Conservation (phyloP, 35 echinoderm and acorn worm species). For the Hemicentrotus pulcherrimus region DNA sequence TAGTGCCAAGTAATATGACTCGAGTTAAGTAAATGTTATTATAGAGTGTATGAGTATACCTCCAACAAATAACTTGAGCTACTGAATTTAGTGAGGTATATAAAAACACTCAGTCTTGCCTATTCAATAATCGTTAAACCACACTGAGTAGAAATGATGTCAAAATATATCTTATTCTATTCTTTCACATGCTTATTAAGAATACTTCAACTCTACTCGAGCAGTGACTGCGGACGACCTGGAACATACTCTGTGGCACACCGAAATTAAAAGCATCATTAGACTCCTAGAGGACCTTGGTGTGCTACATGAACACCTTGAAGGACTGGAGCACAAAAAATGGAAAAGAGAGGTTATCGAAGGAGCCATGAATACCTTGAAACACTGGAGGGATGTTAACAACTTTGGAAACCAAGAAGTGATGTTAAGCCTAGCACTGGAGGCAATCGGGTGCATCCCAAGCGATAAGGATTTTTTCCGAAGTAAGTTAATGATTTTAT, state of each 20-base stretch:
- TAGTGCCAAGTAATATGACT: too few relatives aligned
- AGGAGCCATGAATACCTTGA: not conserved
- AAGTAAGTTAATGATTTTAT: not conserved
- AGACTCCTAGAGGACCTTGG: not conserved
- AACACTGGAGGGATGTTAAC: not conserved
- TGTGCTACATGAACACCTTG: not conserved
- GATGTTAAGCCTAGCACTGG: not conserved
- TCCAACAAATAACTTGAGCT: too few relatives aligned
- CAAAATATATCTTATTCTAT: too few relatives aligned
- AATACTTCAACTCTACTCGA: not conserved
- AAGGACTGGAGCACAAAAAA: not conserved
- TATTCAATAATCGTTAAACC: too few relatives aligned
- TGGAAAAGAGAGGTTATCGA: not conserved
- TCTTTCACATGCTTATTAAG: not conserved
- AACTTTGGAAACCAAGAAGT: not conserved
- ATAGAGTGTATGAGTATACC: too few relatives aligned
- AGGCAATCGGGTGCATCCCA: not conserved
- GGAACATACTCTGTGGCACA: not conserved
- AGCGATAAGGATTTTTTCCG: not conserved
- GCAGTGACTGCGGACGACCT: not conserved
- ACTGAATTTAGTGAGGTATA: too few relatives aligned
- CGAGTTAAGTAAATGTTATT: too few relatives aligned
- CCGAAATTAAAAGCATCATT: not conserved
- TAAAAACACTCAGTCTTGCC: too few relatives aligned
- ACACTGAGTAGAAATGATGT: too few relatives aligned